Percentiles rank a stretch among this genome's conserved stretches.
Conservation (phyloP, 2,113 vertebrate genomes). For the Pelmatolapia mariae region DNA sequence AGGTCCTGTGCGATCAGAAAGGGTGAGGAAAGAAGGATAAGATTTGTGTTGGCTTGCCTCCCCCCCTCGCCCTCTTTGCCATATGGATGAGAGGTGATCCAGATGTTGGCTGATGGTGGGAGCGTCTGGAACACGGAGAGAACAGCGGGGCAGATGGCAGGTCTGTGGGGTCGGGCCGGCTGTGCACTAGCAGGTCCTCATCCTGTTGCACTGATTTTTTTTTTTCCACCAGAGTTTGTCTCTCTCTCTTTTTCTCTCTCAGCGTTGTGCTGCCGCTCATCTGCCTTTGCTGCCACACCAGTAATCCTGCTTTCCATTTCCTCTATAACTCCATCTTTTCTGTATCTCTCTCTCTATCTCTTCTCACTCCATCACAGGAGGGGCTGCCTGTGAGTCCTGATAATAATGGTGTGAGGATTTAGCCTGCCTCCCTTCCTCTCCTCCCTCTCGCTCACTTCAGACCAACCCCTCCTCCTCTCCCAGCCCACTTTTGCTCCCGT, state of each 20-base stretch:
- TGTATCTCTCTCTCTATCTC: slow-evolving; percentile 38
- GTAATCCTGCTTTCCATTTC: slow-evolving; percentile 52
- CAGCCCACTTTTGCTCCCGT: slow-evolving; percentile 43
- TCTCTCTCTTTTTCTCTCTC: slow-evolving; percentile 1
- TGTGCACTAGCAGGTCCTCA: slow-evolving; percentile 60
- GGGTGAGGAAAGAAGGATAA: not conserved
- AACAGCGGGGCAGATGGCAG: slow-evolving; percentile 53
- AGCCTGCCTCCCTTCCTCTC: slow-evolving; percentile 42
- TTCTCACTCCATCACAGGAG: slow-evolving; percentile 58
- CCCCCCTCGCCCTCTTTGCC: not conserved
- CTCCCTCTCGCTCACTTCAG: slow-evolving; percentile 46
- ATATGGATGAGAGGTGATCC: slow-evolving; percentile 40
- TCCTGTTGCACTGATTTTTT: slow-evolving; percentile 59
- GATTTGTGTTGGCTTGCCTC: not conserved
- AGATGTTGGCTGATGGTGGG: slow-evolving; percentile 38
- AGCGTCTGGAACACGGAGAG: not conserved
- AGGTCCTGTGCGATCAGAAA: slow-evolving; percentile 18
- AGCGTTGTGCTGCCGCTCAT: slow-evolving; percentile 13
- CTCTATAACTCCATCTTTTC: slow-evolving; percentile 46
- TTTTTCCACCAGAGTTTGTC: slow-evolving; percentile 16
- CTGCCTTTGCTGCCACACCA: slow-evolving; percentile 36
- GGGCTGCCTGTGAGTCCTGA: slow-evolving; percentile 56
- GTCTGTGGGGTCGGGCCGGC: slow-evolving; percentile 30
- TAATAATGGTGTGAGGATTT: slow-evolving; percentile 62
- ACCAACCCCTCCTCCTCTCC: slow-evolving; percentile 7